phyloP scores from a whole-genome alignment of 2,888 invertebrate genomes.

The Plebejus anna region DNA sequence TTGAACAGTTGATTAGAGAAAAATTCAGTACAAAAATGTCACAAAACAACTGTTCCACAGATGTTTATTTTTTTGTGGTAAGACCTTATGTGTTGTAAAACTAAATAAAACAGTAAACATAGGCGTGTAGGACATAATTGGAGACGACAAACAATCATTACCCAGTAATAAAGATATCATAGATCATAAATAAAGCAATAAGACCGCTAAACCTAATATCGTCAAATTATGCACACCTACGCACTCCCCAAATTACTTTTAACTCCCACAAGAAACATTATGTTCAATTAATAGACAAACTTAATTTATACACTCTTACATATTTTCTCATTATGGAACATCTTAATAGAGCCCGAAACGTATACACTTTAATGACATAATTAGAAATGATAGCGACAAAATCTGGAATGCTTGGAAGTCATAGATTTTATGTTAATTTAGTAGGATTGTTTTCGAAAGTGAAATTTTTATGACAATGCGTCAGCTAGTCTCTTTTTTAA shows the following conservation, averaged over 20 bases:
- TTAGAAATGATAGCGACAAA: neutral
- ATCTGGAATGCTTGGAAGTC: neutral
- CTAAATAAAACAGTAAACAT: no score
- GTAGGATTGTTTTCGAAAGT: neutral
- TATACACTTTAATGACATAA: neutral
- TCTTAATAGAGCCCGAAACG: neutral
- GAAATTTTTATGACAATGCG: neutral
- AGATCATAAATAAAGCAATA: constrained; percentile 17
- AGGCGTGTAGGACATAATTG: neutral
- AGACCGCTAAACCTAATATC: neutral
- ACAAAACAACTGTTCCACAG: no score
- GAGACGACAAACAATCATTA: neutral
- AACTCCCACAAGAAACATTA: constrained; percentile 13
- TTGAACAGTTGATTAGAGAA: no score
- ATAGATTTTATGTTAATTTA: neutral
- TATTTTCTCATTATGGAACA: constrained; percentile 22
- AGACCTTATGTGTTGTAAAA: no score
- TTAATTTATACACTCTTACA: constrained; percentile 23
- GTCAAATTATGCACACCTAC: constrained; percentile 10
- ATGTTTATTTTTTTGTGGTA: no score
- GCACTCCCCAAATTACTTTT: neutral
- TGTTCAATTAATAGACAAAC: constrained; percentile 24
- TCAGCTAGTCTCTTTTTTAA: no score
- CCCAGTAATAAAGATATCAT: constrained; percentile 11
- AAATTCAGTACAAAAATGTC: no score